These are phyloP conservation scores for Zaprionus taronus DNA, from an alignment of 1,140 invertebrate genomes.

Conservation along the genomic window DNA sequence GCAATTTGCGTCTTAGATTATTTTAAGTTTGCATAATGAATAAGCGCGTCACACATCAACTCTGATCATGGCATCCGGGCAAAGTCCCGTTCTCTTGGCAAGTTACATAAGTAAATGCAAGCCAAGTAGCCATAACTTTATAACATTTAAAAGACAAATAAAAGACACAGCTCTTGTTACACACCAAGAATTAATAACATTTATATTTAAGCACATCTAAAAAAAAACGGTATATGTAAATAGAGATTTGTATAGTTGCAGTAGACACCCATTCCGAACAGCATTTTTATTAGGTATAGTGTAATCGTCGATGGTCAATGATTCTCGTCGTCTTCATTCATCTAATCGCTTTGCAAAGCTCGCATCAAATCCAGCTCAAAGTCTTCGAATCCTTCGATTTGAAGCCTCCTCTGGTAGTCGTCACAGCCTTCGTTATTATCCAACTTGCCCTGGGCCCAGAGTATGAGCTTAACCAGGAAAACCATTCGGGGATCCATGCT, in stretches of 20 bases:
- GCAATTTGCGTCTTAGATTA: constrained; percentile 60
- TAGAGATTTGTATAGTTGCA: constrained; percentile 38
- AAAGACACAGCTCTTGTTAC: constrained; percentile 4
- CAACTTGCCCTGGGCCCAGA: constrained; percentile 60
- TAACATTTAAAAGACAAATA: not conserved
- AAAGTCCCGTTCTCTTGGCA: constrained; percentile 5
- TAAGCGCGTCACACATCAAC: constrained; percentile 33
- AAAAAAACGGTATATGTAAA: constrained; percentile 42
- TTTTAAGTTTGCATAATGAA: constrained; percentile 39
- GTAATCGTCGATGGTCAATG: constrained; percentile 9
- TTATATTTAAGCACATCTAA: constrained; percentile 62
- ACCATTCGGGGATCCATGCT: constrained; percentile 59
- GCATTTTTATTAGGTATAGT: not conserved
- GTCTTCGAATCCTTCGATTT: constrained; percentile 27
- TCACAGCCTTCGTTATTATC: constrained; percentile 44
- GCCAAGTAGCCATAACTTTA: not conserved
- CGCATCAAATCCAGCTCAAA: constrained; percentile 58
- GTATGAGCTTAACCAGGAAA: constrained; percentile 68
- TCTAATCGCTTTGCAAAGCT: constrained; percentile 38
- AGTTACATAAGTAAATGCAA: constrained; percentile 15
- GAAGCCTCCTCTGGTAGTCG: constrained; percentile 33
- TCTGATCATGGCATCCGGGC: constrained; percentile 3
- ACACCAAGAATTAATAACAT: constrained; percentile 70
- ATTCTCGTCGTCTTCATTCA: constrained; percentile 3
- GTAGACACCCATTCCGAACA: constrained; percentile 41